phyloP scores from a whole-genome alignment of 2,888 invertebrate species.

The Ischnus inquisitorius region DNA sequence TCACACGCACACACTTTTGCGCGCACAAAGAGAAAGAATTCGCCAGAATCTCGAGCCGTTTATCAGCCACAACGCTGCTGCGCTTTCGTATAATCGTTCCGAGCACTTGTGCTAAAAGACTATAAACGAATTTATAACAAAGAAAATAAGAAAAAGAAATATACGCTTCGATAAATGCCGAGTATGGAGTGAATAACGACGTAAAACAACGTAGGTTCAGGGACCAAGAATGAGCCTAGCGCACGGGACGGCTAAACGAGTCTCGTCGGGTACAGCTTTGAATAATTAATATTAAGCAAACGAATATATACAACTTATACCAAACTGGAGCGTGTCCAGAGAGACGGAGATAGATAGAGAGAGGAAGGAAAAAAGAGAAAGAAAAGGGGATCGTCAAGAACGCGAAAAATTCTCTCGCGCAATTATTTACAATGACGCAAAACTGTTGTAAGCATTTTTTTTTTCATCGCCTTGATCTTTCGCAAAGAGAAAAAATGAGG shows the following conservation, averaged over 20 bases:
- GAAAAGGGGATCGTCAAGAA: background rate
- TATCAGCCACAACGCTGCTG: conserved; percentile 18
- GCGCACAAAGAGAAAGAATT: conserved; percentile 15
- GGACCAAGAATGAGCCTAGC: conserved; percentile 77
- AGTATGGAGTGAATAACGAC: conserved; percentile 41
- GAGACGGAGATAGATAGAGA: too few relatives aligned
- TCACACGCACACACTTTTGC: conserved; percentile 5
- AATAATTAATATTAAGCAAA: conserved; percentile 66
- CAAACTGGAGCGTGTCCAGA: conserved; percentile 58
- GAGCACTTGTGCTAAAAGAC: conserved; percentile 54
- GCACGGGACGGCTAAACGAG: conserved; percentile 60
- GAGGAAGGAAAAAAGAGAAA: too few relatives aligned
- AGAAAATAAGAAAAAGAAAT: conserved; percentile 7
- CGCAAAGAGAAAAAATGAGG: conserved; percentile 49
- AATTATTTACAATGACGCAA: conserved; percentile 47
- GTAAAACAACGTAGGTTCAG: conserved; percentile 76
- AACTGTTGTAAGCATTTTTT: conserved; percentile 56
- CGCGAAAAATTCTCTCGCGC: conserved; percentile 33
- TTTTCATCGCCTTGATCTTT: conserved; percentile 50
- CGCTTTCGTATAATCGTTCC: conserved; percentile 11
- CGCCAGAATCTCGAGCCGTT: conserved; percentile 57
- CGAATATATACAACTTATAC: conserved; percentile 42
- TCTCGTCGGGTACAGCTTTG: conserved; percentile 51
- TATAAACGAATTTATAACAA: conserved; percentile 42
- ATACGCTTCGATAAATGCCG: conserved; percentile 48